Percentiles rank a stretch among this genome's conserved stretches.
Conservation (phyloP, 2,113 vertebrate genomes). For the Ciconia maguari region DNA sequence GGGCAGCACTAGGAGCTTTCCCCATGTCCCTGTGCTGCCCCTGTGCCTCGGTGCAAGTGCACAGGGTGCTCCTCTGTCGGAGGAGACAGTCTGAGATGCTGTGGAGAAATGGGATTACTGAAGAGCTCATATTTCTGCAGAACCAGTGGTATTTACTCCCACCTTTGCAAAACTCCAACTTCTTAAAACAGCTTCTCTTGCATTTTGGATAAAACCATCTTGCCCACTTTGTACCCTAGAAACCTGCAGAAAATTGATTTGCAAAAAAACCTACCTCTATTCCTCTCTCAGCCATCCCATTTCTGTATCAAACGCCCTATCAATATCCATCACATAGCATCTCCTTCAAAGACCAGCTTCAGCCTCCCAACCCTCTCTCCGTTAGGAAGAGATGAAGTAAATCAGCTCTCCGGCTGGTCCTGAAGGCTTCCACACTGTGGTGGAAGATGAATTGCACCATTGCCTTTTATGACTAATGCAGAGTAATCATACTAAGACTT, state of each 20-base stretch:
- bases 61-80: fast-evolving
- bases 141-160: background rate
- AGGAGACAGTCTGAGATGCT: background rate
- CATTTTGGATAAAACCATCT: background rate
- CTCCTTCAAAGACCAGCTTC: background rate
- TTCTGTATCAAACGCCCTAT: background rate
- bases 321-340: background rate
- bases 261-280: background rate
- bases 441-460: background rate
- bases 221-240: background rate
- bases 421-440: background rate
- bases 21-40: background rate
- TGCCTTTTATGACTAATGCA: background rate
- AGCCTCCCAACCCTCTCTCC: background rate
- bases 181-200: background rate
- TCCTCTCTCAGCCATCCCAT: background rate
- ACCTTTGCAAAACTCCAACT: background rate
- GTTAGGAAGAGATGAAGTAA: background rate
- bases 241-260: background rate
- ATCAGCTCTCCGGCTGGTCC: background rate
- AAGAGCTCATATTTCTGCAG: background rate
- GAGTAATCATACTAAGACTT: background rate
- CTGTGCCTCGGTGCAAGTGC: fast-evolving
- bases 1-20: background rate
- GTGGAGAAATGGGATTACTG: background rate